A percentile compares a stretch with the other conserved stretches of the same genome.
phyloP scores from a whole-genome alignment of 2,113 vertebrate genomes.

The Hydrolagus affinis region DNA sequence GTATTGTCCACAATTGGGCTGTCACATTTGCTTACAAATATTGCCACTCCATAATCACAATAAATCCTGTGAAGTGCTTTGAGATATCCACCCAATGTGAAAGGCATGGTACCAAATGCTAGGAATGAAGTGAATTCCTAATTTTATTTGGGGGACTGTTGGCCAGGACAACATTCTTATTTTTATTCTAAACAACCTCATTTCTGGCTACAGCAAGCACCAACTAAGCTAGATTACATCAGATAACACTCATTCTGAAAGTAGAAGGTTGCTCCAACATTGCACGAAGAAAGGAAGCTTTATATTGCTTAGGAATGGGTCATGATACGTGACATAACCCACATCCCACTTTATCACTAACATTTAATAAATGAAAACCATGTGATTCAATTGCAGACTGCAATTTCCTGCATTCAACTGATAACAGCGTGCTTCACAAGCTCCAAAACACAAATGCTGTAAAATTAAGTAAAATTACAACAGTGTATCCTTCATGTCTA shows the following conservation, averaged over 20 bases:
- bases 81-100: too few relatives aligned
- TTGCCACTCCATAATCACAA: too few relatives aligned
- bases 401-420: background rate
- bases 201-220: background rate
- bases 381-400: background rate
- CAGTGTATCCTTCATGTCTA: background rate
- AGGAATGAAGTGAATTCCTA: too few relatives aligned
- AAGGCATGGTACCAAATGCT: too few relatives aligned
- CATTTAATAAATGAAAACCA: background rate
- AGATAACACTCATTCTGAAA: background rate
- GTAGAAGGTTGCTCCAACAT: background rate
- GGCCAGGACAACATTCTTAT: background rate
- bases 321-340: background rate
- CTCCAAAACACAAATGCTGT: background rate
- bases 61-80: too few relatives aligned
- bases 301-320: background rate
- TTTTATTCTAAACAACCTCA: background rate
- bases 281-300: background rate
- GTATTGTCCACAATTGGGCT: too few relatives aligned
- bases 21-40: too few relatives aligned
- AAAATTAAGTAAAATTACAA: background rate
- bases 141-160: background rate
- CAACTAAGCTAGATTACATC: background rate
- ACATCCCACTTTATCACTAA: background rate
- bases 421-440: background rate